Evolutionary conservation across 2,888 invertebrate genomes (phyloP), one percentile per base, ranked within the genome.

Genomic region (Marronus borbonicus): DNA sequence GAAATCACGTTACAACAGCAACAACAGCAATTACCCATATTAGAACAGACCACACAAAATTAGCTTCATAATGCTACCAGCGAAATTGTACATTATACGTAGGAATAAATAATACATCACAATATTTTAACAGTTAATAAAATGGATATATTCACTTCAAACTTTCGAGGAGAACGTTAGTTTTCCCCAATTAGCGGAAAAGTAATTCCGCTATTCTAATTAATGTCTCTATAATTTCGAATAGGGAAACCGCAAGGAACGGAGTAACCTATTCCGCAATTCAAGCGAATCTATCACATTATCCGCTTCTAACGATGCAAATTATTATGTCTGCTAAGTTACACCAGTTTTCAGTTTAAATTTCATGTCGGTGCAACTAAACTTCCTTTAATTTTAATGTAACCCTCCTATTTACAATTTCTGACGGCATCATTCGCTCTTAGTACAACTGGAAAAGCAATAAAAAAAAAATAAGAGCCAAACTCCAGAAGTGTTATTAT

Each of bases 111-210:
- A 12, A 12, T 44, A 12, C 12, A 44, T 44, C 44, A 44, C 8
- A 12, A 44, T 44, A 44, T 44, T 12, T 12, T 8, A 2, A 8
- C 44, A 44, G 8, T 44, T 44, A 44, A 2, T 44, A 17, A 58
- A 58, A 20, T 20, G 8, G n/a, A 7, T 20, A 58, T 58, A 58
- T 58, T 58, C 17, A 20, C 1, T 20, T 5, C 3, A 14, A 7
- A 20, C 17, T 58, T 20, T 20, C 17, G n/a, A 55, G n/a, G 17
- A 8, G 20, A 20, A 20, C 20, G 55, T 58, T 58, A 58, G 20
- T 64, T 64, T 31, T 64, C 64, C n/a, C 36, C 31, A 64, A 28
- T 64, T 36, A 64, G n/a, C 5, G n/a, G 31, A 64, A 64, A 64
- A 64, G 31, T 36, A 64, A n/a, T 31, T 55, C n/a, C 64, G 31